Evolutionary conservation across 2,888 invertebrate species (phyloP).

Genomic region (Acleris holmiana): DNA sequence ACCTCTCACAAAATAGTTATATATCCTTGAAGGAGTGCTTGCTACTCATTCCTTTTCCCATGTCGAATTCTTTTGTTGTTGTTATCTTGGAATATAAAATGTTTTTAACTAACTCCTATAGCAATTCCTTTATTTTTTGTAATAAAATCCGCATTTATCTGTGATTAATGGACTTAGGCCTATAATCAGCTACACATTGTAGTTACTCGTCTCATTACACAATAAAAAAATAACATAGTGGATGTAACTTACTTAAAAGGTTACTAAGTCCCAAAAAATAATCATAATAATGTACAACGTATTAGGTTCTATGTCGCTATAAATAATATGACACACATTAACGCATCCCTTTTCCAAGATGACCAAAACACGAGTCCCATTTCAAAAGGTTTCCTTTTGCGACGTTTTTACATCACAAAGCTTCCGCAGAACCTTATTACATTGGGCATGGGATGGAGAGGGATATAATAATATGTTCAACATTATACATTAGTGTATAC

Average conservation of each 20-base stretch:
- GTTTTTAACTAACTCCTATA: no score
- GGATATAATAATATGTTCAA: conserved; percentile 1
- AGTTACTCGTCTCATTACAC: no score
- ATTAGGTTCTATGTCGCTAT: not conserved
- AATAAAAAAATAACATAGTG: no score
- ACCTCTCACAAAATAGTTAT: no score
- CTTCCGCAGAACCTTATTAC: conserved; percentile 16
- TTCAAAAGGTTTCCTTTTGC: conserved; percentile 28
- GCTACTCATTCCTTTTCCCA: not conserved
- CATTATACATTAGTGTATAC: not conserved
- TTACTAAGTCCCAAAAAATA: not conserved
- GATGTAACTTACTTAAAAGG: no score
- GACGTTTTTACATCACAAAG: conserved; percentile 32
- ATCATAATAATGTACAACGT: not conserved
- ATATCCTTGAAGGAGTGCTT: not conserved
- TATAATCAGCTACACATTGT: no score
- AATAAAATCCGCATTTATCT: no score
- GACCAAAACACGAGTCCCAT: conserved; percentile 20
- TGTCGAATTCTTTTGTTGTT: not conserved
- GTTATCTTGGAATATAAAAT: no score
- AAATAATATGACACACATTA: conserved; percentile 22
- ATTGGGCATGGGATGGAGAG: conserved; percentile 11
- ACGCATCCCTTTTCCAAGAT: conserved; percentile 19
- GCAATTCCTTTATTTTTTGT: no score
- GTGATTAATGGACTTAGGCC: no score